Evolutionary conservation across 2,113 vertebrate genomes (phyloP).

Genomic region (Labeo rohita): DNA sequence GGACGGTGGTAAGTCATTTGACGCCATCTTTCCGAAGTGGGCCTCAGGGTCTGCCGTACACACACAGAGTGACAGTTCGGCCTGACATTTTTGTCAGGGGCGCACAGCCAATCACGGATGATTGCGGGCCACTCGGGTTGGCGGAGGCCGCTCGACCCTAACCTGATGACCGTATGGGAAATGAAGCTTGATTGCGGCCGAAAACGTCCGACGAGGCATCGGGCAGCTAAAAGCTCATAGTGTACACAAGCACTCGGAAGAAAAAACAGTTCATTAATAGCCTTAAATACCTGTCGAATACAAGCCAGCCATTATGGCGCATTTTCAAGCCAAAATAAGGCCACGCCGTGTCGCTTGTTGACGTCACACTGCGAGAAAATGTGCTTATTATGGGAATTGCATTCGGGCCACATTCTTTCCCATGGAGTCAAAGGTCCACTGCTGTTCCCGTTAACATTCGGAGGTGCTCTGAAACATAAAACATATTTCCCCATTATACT

Average conservation of each 20-base stretch:
- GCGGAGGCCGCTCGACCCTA: background rate
- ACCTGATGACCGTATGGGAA: slow-evolving; percentile 82
- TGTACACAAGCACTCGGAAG: slow-evolving; percentile 71
- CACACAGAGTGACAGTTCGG: slow-evolving; percentile 70
- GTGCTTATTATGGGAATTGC: slow-evolving; percentile 45
- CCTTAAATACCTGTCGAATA: slow-evolving; percentile 67
- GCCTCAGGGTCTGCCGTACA: slow-evolving; percentile 63
- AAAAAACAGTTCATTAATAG: slow-evolving; percentile 73
- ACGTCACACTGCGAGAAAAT: slow-evolving; percentile 70
- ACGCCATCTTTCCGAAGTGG: slow-evolving; percentile 56
- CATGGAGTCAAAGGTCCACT: slow-evolving; percentile 33
- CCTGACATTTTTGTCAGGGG: slow-evolving; percentile 73
- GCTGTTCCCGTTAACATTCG: slow-evolving; percentile 34
- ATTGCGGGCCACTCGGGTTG: slow-evolving; percentile 68
- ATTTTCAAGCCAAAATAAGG: slow-evolving; percentile 65
- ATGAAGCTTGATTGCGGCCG: slow-evolving; percentile 84
- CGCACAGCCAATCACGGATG: slow-evolving; percentile 74
- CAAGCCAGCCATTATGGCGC: slow-evolving; percentile 79
- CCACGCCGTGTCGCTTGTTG: slow-evolving; percentile 72
- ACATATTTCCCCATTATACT: slow-evolving; percentile 39
- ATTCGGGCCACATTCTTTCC: slow-evolving; percentile 32
- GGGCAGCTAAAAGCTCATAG: slow-evolving; percentile 79
- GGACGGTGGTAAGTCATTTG: slow-evolving; percentile 49
- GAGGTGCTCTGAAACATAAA: slow-evolving; percentile 51
- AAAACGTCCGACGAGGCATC: slow-evolving; percentile 71